Conservation (phyloP, 1,140 invertebrate genomes). For the Drosophila chauvacae region DNA sequence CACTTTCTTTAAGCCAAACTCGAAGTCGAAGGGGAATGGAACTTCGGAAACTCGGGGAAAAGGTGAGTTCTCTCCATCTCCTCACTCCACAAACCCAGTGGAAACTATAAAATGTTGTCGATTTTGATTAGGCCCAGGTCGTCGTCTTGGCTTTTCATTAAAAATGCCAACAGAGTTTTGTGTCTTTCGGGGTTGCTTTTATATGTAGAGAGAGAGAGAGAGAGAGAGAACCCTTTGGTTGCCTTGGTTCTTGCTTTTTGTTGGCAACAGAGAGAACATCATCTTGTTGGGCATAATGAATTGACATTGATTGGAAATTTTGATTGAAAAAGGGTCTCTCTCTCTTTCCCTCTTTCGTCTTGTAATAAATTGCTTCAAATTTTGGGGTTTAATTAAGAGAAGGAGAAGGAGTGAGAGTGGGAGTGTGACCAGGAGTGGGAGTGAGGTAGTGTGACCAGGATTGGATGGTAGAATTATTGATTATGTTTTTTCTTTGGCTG, state of each 20-base stretch:
- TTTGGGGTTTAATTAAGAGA: conserved; percentile 74
- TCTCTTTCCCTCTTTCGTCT: conserved; percentile 4
- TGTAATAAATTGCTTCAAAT: conserved; percentile 78
- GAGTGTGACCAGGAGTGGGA: too few species aligned
- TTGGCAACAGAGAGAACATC: background rate
- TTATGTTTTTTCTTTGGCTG: background rate
- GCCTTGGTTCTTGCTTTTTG: conserved; percentile 55
- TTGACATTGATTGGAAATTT: conserved; percentile 85
- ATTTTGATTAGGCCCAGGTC: conserved; percentile 81
- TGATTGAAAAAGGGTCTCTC: conserved; percentile 73
- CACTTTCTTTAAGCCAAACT: conserved; percentile 1
- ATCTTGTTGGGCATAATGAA: conserved; percentile 72
- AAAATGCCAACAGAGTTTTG: conserved; percentile 72
- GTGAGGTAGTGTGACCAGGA: too few species aligned
- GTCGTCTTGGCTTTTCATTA: conserved; percentile 76
- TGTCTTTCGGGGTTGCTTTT: conserved; percentile 56
- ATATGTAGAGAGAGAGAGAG: background rate
- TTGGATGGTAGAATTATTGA: background rate
- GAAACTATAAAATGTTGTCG: conserved; percentile 81
- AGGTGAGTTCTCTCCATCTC: background rate
- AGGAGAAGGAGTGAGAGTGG: too few species aligned
- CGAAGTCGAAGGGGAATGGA: background rate
- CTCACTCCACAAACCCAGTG: background rate
- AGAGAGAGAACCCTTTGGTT: conserved; percentile 31
- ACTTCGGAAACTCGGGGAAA: background rate